These are phyloP conservation scores for Hyposoter dolosus DNA, from an alignment of 2,888 invertebrate genomes.

Conservation along the genomic window DNA sequence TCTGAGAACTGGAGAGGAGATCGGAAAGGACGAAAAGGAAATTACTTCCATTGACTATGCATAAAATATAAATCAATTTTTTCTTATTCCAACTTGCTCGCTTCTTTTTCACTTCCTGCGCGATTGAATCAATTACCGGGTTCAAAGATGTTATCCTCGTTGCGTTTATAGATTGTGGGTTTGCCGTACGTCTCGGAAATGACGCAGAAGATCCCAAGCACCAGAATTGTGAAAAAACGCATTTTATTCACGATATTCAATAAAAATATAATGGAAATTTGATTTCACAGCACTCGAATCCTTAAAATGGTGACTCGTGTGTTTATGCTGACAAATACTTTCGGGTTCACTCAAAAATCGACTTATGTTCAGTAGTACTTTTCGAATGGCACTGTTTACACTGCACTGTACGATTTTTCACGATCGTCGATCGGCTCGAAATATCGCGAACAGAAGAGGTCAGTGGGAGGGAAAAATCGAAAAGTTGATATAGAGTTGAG, in stretches of 20 bases:
- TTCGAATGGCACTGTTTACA: conserved; percentile 48
- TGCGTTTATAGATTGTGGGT: conserved; percentile 81
- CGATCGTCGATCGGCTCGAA: conserved; percentile 16
- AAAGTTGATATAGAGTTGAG: conserved; percentile 75
- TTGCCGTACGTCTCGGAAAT: conserved; percentile 73
- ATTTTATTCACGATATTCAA: conserved; percentile 48
- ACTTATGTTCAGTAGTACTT: neutral
- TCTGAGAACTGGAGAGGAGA: neutral
- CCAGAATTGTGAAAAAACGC: conserved; percentile 55
- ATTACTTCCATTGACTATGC: conserved; percentile 22
- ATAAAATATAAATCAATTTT: neutral
- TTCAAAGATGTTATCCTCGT: conserved; percentile 81
- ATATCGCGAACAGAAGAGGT: neutral
- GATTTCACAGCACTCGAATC: conserved; percentile 12
- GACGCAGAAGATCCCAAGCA: conserved; percentile 68
- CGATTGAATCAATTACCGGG: conserved; percentile 76
- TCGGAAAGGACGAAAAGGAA: conserved; percentile 23
- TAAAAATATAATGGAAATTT: conserved; percentile 19
- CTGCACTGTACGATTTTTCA: conserved; percentile 6
- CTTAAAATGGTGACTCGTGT: neutral
- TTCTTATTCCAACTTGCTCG: conserved; percentile 33
- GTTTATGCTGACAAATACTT: neutral
- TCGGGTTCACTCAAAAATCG: neutral
- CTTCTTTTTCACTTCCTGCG: conserved; percentile 44
- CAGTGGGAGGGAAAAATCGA: conserved; percentile 27